phyloP scores from a whole-genome alignment of 2,888 invertebrate genomes.

The Trissonchulus latispiculum region DNA sequence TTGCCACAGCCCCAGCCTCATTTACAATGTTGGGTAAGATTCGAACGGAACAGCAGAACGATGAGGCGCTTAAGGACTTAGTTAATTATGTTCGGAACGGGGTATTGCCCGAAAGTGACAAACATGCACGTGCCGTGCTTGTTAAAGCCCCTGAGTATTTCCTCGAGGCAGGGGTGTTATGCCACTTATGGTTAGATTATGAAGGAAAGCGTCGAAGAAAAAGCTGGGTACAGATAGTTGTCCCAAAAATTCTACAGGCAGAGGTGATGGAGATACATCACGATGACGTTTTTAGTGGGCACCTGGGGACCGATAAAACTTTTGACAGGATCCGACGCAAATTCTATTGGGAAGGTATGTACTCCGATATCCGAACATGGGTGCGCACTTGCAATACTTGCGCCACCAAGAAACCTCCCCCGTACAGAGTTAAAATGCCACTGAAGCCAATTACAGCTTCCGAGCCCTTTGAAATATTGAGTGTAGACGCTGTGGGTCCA shows the following conservation, averaged over 20 bases:
- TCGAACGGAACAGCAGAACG: neutral
- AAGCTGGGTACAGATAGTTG: conserved; percentile 1
- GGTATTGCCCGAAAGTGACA: neutral
- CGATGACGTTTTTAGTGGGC: conserved; percentile 25
- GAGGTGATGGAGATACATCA: conserved; percentile 15
- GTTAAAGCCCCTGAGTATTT: neutral
- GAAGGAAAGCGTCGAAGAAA: neutral
- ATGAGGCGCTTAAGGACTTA: neutral
- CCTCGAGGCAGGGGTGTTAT: neutral
- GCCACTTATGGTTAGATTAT: neutral
- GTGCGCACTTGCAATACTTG: conserved; percentile 23
- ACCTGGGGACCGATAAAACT: conserved; percentile 28
- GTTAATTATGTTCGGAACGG: neutral
- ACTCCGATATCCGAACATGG: conserved; percentile 20
- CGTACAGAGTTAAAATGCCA: neutral
- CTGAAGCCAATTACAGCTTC: neutral
- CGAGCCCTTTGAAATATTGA: neutral
- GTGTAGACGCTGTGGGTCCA: conserved; percentile 25
- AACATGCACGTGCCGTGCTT: neutral
- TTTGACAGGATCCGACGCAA: conserved; percentile 15
- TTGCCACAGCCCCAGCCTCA: neutral
- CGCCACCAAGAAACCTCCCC: conserved; percentile 12
- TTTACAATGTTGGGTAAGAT: neutral
- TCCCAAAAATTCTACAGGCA: neutral
- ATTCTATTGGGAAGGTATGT: conserved; percentile 29